Conservation (phyloP, 2,797 vertebrate genomes). For the Vipera ursinii region DNA sequence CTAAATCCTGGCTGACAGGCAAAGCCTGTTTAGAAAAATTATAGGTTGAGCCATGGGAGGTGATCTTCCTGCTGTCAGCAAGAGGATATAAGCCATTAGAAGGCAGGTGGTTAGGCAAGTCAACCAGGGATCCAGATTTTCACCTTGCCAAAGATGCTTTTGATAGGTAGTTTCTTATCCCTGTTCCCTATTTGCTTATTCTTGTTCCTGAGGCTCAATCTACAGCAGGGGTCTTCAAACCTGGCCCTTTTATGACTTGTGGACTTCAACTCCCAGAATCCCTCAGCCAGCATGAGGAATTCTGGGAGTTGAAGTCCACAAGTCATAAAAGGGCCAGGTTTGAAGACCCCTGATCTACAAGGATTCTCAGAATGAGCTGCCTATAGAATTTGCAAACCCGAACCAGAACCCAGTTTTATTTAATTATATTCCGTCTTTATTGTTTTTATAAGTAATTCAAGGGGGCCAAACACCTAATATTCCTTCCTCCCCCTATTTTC, state of each 20-base stretch:
- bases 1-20: not conserved
- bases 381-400: not conserved
- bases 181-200: not conserved
- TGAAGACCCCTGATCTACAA: too few species aligned
- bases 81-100: too few species aligned
- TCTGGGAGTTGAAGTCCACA: too few species aligned
- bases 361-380: too few species aligned
- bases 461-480: not conserved
- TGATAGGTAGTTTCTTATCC: too few species aligned
- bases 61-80: not conserved
- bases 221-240: too few species aligned
- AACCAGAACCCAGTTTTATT: not conserved
- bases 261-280: not conserved
- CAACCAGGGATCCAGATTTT: not conserved
- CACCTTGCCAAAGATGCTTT: not conserved
- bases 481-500: not conserved
- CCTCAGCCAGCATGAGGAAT: too few species aligned
- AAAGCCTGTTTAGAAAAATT: not conserved
- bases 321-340: too few species aligned
- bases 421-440: not conserved
- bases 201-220: not conserved
- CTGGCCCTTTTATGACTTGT: too few species aligned
- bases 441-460: not conserved
- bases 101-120: not conserved
- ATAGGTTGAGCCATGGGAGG: not conserved